Evolutionary conservation across 2,797 vertebrate genomes (phyloP).

Genomic region (Picus viridis): DNA sequence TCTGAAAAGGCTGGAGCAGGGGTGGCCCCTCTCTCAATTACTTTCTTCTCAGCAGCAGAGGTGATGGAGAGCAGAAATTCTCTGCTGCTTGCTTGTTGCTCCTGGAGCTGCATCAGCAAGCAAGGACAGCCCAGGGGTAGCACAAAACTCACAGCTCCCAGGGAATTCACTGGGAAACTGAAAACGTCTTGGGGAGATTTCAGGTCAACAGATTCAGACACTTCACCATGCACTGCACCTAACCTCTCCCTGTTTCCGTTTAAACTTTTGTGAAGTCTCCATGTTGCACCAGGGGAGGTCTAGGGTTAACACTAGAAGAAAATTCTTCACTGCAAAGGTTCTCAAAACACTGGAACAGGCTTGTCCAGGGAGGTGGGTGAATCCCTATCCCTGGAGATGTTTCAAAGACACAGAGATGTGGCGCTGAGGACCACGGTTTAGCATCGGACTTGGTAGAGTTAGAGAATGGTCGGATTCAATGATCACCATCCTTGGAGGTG

Average conservation of each 20-base stretch:
- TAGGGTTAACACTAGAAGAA: no score
- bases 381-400: no score
- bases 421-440: no score
- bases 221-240: background rate
- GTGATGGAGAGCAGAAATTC: background rate
- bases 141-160: background rate
- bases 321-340: no score
- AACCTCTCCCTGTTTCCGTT: background rate
- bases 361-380: no score
- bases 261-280: background rate
- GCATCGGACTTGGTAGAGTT: no score
- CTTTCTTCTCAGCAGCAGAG: background rate
- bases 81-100: background rate
- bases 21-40: background rate
- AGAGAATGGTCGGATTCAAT: no score
- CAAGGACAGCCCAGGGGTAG: accelerated
- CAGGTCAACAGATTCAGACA: background rate
- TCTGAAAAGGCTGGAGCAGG: background rate
- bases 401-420: no score
- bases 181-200: background rate
- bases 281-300: no score
- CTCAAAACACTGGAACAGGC: no score
- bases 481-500: no score
- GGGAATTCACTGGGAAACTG: background rate
- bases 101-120: background rate